Evolutionary conservation across 2,797 vertebrate species (phyloP).

Genomic region (Mormyrops boulengeri): DNA sequence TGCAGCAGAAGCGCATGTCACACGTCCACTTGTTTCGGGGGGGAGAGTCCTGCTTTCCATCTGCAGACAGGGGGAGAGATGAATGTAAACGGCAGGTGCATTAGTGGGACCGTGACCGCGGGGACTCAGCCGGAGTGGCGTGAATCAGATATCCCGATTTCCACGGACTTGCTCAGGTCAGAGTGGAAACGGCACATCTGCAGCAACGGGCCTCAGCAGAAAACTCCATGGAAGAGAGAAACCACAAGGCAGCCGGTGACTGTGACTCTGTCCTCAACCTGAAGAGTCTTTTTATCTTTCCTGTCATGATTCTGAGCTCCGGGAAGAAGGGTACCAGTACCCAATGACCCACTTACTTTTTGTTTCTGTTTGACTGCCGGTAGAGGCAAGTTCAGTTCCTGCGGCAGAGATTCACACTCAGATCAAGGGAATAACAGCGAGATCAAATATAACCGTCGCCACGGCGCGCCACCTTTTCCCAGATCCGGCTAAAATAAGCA

Average conservation of each 20-base stretch:
- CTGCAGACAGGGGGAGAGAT: slow-evolving; percentile 19
- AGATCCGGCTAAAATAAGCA: slow-evolving; percentile 10
- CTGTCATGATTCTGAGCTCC: not conserved
- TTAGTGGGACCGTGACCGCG: slow-evolving; percentile 29
- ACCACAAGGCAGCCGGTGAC: not conserved
- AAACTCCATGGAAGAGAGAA: not conserved
- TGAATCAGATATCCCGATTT: slow-evolving; percentile 47
- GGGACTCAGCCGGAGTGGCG: slow-evolving; percentile 42
- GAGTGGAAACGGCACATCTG: not conserved
- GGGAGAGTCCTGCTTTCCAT: not conserved
- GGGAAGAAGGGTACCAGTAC: not conserved
- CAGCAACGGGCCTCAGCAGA: not conserved
- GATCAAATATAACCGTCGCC: slow-evolving; percentile 1
- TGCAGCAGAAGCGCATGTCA: not conserved
- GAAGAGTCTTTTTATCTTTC: not conserved
- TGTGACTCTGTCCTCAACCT: not conserved
- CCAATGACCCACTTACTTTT: not conserved
- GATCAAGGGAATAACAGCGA: not conserved
- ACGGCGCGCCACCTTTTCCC: not conserved
- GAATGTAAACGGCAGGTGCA: slow-evolving; percentile 32
- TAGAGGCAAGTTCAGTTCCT: not conserved
- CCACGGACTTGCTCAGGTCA: slow-evolving; percentile 31
- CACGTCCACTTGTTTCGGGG: not conserved
- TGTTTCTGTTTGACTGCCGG: not conserved
- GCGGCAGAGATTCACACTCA: slow-evolving; percentile 6